Evolutionary conservation across 2,113 vertebrate species (phyloP).

Genomic region (Geococcyx californianus): DNA sequence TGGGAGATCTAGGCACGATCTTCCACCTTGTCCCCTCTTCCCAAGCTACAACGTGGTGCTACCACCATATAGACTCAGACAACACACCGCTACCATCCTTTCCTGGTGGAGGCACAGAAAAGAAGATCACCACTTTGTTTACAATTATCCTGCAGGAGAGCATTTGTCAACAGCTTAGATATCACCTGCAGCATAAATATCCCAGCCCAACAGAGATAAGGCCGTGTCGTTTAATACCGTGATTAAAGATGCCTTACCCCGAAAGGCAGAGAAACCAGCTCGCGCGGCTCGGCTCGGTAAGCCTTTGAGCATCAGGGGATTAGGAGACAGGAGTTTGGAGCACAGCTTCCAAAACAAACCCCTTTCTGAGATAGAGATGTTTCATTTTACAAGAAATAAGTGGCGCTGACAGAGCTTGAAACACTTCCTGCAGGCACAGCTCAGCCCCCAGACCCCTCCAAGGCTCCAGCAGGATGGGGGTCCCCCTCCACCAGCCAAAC

Average conservation of each 20-base stretch:
- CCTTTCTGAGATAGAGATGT: neutral
- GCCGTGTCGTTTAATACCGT: neutral
- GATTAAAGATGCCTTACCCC: neutral
- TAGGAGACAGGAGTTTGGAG: neutral
- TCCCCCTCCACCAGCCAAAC: neutral
- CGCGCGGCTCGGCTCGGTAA: neutral
- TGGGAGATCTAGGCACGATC: neutral
- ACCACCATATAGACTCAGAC: neutral
- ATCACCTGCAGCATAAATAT: conserved; percentile 54
- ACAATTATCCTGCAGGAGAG: conserved; percentile 10
- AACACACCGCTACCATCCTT: neutral
- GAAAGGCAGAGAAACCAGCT: neutral
- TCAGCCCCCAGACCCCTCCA: neutral
- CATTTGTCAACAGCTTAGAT: conserved; percentile 36
- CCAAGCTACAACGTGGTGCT: neutral
- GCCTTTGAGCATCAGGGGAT: neutral
- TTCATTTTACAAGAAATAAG: neutral
- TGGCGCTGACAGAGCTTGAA: neutral
- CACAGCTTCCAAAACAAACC: neutral
- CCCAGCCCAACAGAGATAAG: conserved; percentile 37
- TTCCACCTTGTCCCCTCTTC: neutral
- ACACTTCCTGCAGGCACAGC: fast-evolving
- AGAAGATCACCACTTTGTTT: conserved; percentile 14
- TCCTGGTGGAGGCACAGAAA: neutral
- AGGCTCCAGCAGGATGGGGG: neutral